phyloP scores from a whole-genome alignment of 2,797 vertebrate species.

The Parambassis ranga region DNA sequence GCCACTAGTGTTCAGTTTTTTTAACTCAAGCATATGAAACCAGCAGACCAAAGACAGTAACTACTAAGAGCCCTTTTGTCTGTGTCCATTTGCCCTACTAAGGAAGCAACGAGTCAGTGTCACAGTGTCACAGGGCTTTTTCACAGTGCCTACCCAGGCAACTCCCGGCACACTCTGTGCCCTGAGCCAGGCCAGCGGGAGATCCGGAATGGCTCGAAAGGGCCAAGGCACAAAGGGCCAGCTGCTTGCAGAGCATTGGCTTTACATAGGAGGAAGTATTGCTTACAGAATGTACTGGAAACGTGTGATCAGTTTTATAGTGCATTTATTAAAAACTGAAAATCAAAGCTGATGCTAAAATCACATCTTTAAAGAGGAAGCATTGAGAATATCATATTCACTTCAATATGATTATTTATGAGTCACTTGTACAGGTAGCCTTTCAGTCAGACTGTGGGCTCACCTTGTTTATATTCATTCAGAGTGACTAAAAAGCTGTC shows the following conservation, averaged over 20 bases:
- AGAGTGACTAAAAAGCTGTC: not conserved
- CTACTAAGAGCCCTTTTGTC: conserved; percentile 9
- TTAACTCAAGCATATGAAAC: not conserved
- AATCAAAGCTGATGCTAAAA: not conserved
- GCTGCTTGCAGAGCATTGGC: conserved; percentile 74
- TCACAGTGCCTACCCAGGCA: conserved; percentile 64
- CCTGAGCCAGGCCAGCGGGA: conserved; percentile 77
- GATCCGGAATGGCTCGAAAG: conserved; percentile 75
- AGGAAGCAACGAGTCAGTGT: conserved; percentile 53
- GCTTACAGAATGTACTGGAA: conserved; percentile 58
- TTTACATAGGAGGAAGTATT: conserved; percentile 54
- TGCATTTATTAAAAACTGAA: conserved; percentile 7
- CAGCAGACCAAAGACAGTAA: not conserved
- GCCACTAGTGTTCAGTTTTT: not conserved
- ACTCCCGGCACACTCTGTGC: conserved; percentile 52
- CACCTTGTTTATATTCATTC: too few species aligned
- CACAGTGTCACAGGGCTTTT: conserved; percentile 56
- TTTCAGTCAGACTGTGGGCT: not conserved
- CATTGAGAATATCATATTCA: not conserved
- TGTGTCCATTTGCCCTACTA: conserved; percentile 17
- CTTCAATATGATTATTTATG: not conserved
- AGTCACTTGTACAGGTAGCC: not conserved
- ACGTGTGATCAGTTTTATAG: conserved; percentile 40
- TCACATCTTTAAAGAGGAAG: not conserved
- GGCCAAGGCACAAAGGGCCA: conserved; percentile 77